These are phyloP conservation scores for Leucoraja ocellata DNA, from an alignment of 2,797 vertebrate genomes.

Conservation along the genomic window DNA sequence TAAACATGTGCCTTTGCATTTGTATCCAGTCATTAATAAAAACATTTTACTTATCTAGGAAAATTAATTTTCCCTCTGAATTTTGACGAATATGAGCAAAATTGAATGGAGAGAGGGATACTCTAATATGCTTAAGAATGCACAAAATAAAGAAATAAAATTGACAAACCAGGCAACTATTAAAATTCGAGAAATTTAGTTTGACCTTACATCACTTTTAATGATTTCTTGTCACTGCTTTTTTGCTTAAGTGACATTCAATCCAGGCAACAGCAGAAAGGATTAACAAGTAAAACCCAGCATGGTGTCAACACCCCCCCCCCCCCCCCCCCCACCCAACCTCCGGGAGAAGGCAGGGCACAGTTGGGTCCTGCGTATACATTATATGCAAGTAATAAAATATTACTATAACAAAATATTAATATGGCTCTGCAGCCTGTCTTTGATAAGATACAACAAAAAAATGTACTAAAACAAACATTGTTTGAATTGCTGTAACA, in stretches of 20 bases:
- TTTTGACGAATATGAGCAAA: background rate
- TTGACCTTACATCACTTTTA: conserved; percentile 34
- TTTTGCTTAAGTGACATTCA: conserved; percentile 28
- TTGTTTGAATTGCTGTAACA: conserved; percentile 69
- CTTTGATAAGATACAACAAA: conserved; percentile 86
- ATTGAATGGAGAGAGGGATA: background rate
- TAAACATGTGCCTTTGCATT: background rate
- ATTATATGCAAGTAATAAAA: conserved; percentile 99
- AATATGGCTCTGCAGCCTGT: conserved; percentile 95
- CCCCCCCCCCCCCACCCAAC: too few relatives aligned
- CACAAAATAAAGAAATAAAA: conserved; percentile 8
- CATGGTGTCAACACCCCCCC: conserved; percentile 15
- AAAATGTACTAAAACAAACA: conserved; percentile 56
- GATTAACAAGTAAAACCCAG: conserved; percentile 27
- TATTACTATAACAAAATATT: conserved; percentile 99
- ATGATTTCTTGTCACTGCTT: conserved; percentile 34
- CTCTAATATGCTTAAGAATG: background rate
- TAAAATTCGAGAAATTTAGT: conserved; percentile 24
- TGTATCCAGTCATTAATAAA: background rate
- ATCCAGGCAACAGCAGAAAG: conserved; percentile 34
- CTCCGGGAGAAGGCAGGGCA: conserved; percentile 72
- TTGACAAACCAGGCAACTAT: conserved; percentile 17
- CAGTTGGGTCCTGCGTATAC: conserved; percentile 84
- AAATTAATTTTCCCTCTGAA: background rate
- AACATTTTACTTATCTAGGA: background rate